Conservation (phyloP, 2,113 vertebrate genomes). For the Petromus typicus region DNA sequence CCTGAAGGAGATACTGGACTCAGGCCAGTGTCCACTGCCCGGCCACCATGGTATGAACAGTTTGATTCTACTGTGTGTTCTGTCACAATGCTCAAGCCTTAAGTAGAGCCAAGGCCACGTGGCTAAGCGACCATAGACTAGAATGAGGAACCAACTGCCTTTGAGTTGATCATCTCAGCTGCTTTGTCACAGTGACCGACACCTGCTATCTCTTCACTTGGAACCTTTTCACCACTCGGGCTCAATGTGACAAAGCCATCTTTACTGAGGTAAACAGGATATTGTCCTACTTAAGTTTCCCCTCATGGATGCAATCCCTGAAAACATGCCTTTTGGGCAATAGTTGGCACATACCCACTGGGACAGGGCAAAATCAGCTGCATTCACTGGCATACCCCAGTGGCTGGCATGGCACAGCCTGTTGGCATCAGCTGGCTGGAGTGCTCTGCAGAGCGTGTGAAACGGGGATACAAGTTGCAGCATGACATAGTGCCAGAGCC, state of each 20-base stretch:
- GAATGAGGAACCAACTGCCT: not conserved
- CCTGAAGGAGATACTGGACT: not conserved
- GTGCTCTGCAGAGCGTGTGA: not conserved
- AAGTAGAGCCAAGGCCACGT: not conserved
- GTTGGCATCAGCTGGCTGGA: not conserved
- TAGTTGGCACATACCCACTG: too few relatives aligned
- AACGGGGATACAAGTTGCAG: rapidly evolving
- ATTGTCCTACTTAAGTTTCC: not conserved
- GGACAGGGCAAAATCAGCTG: not conserved
- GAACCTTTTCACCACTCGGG: not conserved
- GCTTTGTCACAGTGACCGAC: not conserved
- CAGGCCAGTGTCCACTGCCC: not conserved
- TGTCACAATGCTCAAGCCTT: not conserved
- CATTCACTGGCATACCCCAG: not conserved
- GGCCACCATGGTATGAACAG: not conserved
- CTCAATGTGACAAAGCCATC: not conserved
- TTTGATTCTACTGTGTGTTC: not conserved
- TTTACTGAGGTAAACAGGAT: not conserved
- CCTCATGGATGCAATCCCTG: not conserved
- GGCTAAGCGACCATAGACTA: not conserved
- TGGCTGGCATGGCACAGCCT: not conserved
- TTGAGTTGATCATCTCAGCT: not conserved
- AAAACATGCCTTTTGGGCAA: not conserved
- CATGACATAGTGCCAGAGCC: not conserved
- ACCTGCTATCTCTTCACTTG: not conserved